Percentiles rank a stretch among this genome's conserved stretches.
Conservation (phyloP, 2,113 vertebrate species). For the Daboia siamensis region DNA sequence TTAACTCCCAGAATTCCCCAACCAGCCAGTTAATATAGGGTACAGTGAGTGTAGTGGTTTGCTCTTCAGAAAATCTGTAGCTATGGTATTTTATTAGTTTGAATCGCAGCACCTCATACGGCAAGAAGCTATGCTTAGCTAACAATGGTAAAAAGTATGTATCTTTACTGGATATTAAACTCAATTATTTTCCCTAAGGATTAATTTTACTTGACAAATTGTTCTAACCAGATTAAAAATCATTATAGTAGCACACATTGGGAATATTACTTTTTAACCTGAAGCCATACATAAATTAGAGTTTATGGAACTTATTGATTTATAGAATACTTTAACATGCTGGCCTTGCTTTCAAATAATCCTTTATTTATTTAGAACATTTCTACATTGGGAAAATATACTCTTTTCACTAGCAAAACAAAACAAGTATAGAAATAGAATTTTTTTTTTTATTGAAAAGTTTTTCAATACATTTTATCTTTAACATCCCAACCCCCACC, state of each 20-base stretch:
- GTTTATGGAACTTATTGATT: neutral
- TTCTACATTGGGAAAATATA: neutral
- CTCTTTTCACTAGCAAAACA: neutral
- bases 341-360: neutral
- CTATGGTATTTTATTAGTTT: neutral
- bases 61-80: neutral
- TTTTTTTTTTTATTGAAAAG: no score
- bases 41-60: neutral
- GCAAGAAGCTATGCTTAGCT: neutral
- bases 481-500: no score
- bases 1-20: neutral
- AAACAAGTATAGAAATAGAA: neutral
- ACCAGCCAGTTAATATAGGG: neutral
- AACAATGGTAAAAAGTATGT: neutral
- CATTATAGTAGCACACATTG: slow-evolving; percentile 1
- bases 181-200: neutral
- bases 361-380: neutral
- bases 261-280: neutral
- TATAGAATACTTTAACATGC: neutral
- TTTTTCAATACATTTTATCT: no score
- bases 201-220: neutral
- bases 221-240: slow-evolving; percentile 2
- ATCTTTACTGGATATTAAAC: neutral
- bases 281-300: neutral
- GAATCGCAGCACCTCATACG: neutral